A percentile compares a stretch with the other conserved stretches of the same genome.
These are phyloP conservation scores for Choristoneura fumiferana DNA, from an alignment of 1,140 invertebrate genomes.

Conservation along the genomic window DNA sequence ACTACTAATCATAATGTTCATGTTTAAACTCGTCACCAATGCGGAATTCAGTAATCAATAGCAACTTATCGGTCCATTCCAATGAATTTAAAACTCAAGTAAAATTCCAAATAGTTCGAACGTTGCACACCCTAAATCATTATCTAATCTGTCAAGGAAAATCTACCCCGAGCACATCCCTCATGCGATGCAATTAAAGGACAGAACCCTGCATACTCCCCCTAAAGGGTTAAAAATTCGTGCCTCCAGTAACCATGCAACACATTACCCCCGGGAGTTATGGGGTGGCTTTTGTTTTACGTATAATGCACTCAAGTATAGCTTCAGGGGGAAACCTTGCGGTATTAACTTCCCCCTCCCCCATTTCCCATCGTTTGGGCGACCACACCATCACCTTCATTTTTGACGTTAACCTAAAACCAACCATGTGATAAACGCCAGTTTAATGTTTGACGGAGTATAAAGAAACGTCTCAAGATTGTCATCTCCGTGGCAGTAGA, in stretches of 20 bases:
- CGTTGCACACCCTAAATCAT: not conserved
- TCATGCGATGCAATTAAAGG: constrained; percentile 43
- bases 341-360: constrained; percentile 26
- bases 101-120: too few species aligned
- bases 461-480: constrained; percentile 2
- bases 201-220: constrained; percentile 42
- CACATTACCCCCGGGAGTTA: constrained; percentile 41
- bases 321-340: constrained; percentile 24
- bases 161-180: constrained; percentile 34
- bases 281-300: constrained; percentile 54
- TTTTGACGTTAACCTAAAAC: constrained; percentile 35
- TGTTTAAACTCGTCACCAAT: too few species aligned
- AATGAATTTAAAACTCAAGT: too few species aligned
- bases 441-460: constrained; percentile 2
- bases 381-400: constrained; percentile 48
- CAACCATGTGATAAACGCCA: constrained; percentile 17
- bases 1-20: too few species aligned
- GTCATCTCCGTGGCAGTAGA: not conserved
- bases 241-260: constrained; percentile 54
- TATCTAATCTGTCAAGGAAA: constrained; percentile 29
- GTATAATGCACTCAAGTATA: constrained; percentile 67
- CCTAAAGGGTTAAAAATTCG: constrained; percentile 41
- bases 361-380: constrained; percentile 24
- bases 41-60: too few species aligned
- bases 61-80: too few species aligned